Conservation (phyloP, 2,888 invertebrate species). For the Cheilosia grossa region DNA sequence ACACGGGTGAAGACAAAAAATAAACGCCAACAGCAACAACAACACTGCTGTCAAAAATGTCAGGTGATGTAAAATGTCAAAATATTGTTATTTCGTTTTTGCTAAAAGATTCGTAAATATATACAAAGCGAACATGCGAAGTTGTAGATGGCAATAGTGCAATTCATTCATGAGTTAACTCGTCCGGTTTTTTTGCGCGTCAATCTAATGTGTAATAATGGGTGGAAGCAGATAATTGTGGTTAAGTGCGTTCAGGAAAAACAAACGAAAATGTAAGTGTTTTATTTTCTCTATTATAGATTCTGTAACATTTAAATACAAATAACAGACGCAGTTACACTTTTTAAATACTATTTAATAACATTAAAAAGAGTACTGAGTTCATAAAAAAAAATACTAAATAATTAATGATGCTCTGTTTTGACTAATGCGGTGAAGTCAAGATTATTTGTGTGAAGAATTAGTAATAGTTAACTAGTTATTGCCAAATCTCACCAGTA, state of each 20-base stretch:
- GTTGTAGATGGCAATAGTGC: slow-evolving; percentile 9
- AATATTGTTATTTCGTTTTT: slow-evolving; percentile 18
- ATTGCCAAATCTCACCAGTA: too few relatives aligned
- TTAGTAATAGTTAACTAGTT: too few relatives aligned
- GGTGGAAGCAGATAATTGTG: not conserved
- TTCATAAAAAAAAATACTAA: too few relatives aligned
- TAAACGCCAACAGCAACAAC: slow-evolving; percentile 36
- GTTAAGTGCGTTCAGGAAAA: not conserved
- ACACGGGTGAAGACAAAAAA: slow-evolving; percentile 50
- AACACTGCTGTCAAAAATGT: slow-evolving; percentile 42
- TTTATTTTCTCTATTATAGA: too few relatives aligned
- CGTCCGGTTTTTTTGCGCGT: not conserved
- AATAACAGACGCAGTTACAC: not conserved
- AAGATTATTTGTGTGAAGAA: too few relatives aligned
- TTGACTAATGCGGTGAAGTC: too few relatives aligned
- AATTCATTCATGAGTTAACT: slow-evolving; percentile 52
- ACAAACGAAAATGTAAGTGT: too few relatives aligned
- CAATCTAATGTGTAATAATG: not conserved
- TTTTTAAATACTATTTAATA: not conserved
- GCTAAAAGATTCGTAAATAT: slow-evolving; percentile 60
- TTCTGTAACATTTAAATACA: not conserved
- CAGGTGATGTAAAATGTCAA: slow-evolving; percentile 51
- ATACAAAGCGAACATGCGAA: slow-evolving; percentile 28
- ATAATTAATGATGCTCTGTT: too few relatives aligned
- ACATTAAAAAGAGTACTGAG: too few relatives aligned